phyloP scores from a whole-genome alignment of 2,888 invertebrate genomes.

The Andrena hattorfiana region DNA sequence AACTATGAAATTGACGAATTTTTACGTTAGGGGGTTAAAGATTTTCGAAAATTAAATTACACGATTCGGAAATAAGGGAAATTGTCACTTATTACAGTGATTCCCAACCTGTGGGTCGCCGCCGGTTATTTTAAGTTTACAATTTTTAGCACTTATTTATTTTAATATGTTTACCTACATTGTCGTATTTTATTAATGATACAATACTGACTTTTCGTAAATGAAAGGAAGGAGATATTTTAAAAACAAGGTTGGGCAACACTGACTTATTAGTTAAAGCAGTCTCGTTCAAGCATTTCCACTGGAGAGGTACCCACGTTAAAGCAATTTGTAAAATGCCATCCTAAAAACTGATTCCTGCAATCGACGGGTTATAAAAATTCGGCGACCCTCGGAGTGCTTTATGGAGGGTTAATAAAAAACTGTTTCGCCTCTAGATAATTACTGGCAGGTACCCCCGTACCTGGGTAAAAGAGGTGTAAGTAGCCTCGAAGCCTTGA shows the following conservation, averaged over 20 bases:
- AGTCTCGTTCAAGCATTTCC: neutral
- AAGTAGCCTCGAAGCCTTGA: constrained; percentile 4
- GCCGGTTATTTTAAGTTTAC: too few species aligned
- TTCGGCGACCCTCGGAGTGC: neutral
- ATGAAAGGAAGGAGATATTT: too few species aligned
- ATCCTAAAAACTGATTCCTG: neutral
- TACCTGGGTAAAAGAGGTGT: constrained; percentile 34
- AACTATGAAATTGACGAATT: too few species aligned
- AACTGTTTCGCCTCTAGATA: neutral
- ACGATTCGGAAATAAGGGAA: neutral
- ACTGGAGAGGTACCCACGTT: neutral
- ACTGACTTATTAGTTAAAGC: neutral
- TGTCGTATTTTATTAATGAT: too few species aligned
- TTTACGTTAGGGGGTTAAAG: neutral
- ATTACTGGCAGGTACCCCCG: constrained; percentile 42
- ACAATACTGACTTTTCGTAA: too few species aligned
- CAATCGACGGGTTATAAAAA: constrained; percentile 6
- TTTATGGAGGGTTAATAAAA: constrained; percentile 44
- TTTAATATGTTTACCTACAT: too few species aligned
- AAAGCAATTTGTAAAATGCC: neutral
- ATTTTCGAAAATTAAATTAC: neutral
- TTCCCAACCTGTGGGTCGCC: too few species aligned
- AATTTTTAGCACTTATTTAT: too few species aligned
- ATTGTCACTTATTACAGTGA: too few species aligned
- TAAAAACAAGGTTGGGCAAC: too few species aligned